These are phyloP conservation scores for Dolichoris vasculosae DNA, from an alignment of 1,140 invertebrate species.

Conservation along the genomic window DNA sequence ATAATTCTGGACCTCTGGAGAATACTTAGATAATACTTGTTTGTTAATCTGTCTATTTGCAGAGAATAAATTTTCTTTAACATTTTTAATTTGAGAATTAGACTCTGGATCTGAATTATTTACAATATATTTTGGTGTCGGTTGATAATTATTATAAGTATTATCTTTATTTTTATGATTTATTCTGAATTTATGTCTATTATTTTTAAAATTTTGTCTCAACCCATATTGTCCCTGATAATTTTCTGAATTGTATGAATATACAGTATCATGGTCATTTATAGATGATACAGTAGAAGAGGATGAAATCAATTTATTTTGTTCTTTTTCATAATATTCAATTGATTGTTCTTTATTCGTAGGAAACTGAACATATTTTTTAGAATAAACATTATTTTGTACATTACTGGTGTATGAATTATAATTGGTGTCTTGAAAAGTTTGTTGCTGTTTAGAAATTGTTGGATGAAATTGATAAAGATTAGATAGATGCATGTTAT, in stretches of 20 bases:
- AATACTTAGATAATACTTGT: constrained; percentile 56
- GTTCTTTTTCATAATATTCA: constrained; percentile 46
- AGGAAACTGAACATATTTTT: constrained; percentile 69
- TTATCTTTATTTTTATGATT: constrained; percentile 10
- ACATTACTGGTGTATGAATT: background rate
- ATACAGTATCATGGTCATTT: background rate
- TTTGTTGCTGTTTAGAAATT: background rate
- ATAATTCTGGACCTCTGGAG: constrained; percentile 57
- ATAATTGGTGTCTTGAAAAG: background rate
- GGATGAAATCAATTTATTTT: constrained; percentile 57
- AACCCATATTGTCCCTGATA: constrained; percentile 38
- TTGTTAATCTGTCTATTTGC: constrained; percentile 53
- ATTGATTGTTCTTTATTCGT: constrained; percentile 55
- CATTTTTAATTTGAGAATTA: constrained; percentile 54
- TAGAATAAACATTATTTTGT: constrained; percentile 59
- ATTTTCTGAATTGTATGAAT: constrained; percentile 39
- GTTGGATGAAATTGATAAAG: background rate
- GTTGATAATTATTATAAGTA: background rate
- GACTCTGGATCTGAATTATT: constrained; percentile 67
- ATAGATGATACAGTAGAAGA: background rate
- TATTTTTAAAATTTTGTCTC: background rate
- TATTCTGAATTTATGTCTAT: background rate
- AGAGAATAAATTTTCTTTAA: constrained; percentile 47
- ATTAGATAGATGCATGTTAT: constrained; percentile 5
- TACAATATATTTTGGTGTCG: constrained; percentile 61